Evolutionary conservation across 1,140 invertebrate genomes (phyloP), one percentile per base, ranked within the genome.

Genomic region (Berghia stephanieae): DNA sequence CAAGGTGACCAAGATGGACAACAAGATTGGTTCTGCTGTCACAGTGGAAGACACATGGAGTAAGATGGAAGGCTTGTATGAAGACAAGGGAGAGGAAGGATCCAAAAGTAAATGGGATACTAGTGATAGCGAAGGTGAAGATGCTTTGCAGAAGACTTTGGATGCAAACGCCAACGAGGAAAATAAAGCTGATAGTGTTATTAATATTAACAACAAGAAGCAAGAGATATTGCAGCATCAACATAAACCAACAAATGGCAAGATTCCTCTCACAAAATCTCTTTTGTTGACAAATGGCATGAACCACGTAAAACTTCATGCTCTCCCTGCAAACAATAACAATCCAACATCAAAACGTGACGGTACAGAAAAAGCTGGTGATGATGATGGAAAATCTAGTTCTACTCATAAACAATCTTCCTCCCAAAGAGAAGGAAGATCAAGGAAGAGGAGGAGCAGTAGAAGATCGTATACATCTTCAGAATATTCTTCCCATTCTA

Each of bases 21-120:
- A 74, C 13, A 42, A 42, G n/a, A 75, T 60, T 8, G 16, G n/a
- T 6, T 18, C 73, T 24, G 13, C 21, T 10, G 44, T 40, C 36
- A 81, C 76, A 78, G 46, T 49, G 5, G 81, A 83, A 71, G 84
- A 87, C 77, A 83, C 85, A 0, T 87, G 85, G 85, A 87, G 83
- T 77, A 84, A 86, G 74, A 83, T 86, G 69, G 86, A 87, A 79
- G 73, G 75, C n/a, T 60, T 86, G 42, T 83, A 80, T 80, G 85
- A 86, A 71, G 71, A 80, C 43, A 86, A 82, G 66, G 74, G 80
- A 36, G 82, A 78, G 38, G 82, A 82, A 57, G 82, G 82, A 73
- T 78, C 80, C 2, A 87, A 87, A 80, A 83, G 83, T 38, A 86
- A 86, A 75, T 87, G 86, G 86, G 86, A 87, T 63, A 87, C 85